Percentiles rank a stretch among this genome's conserved stretches.
These are phyloP conservation scores for Dendrocopos noguchii DNA, from an alignment of 2,113 vertebrate genomes.

Conservation along the genomic window DNA sequence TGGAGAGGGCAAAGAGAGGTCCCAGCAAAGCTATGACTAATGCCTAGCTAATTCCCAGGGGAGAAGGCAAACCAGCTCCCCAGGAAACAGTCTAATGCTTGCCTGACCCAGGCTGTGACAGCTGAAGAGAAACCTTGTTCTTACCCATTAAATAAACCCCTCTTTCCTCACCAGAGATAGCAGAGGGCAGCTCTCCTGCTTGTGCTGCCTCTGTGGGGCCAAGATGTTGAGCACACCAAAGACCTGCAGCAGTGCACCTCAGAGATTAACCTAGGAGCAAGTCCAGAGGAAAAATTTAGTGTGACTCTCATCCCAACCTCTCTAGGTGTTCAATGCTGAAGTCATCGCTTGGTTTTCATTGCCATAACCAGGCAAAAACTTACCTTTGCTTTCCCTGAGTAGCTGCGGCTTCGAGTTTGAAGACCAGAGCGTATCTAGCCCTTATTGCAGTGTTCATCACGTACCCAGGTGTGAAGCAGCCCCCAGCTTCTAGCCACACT, in stretches of 20 bases:
- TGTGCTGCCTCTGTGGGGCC: not conserved
- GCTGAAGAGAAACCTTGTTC: not conserved
- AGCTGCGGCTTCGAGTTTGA: not conserved
- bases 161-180: not conserved
- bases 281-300: not conserved
- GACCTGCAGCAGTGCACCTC: not conserved
- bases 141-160: not conserved
- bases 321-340: not conserved
- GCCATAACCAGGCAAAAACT: not conserved
- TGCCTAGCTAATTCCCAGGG: not conserved
- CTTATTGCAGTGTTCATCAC: accelerated
- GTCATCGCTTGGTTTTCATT: not conserved
- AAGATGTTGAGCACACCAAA: accelerated
- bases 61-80: not conserved
- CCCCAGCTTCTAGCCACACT: accelerated
- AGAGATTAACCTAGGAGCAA: not conserved
- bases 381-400: not conserved
- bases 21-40: constrained; percentile 39
- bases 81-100: not conserved
- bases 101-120: not conserved
- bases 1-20: not conserved
- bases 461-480: not conserved
- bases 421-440: accelerated
- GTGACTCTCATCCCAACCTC: not conserved
- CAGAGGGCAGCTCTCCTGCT: not conserved